Evolutionary conservation across 30 jellyfish, hydroid and myxozoan species (phyloP).

Genomic region (Aurelia coerulea): DNA sequence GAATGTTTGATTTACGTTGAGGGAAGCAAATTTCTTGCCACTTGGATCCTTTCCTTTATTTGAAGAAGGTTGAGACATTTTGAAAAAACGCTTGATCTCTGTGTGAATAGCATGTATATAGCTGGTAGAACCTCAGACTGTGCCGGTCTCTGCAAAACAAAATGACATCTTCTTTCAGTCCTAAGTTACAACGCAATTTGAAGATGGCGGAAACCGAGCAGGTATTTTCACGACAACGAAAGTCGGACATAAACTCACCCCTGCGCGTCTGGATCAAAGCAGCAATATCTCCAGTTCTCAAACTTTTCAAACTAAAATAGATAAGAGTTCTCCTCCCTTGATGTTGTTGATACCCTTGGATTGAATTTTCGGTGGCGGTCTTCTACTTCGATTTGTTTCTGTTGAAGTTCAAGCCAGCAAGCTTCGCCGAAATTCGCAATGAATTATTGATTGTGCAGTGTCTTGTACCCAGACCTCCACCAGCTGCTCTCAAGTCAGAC

Average conservation of each 20-base stretch:
- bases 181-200: constrained; percentile 50
- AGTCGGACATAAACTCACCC: constrained; percentile 47
- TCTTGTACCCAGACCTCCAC: constrained; percentile 44
- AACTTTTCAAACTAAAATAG: neutral
- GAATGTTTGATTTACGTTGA: constrained; percentile 92
- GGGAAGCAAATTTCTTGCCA: constrained; percentile 92
- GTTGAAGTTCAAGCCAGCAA: constrained; percentile 53
- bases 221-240: constrained; percentile 12
- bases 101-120: constrained; percentile 94
- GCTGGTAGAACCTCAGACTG: constrained; percentile 85
- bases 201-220: constrained; percentile 88
- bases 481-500: constrained; percentile 42
- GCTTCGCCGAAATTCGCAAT: constrained; percentile 67
- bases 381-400: neutral
- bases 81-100: constrained; percentile 74
- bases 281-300: constrained; percentile 1
- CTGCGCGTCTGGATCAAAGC: constrained; percentile 77
- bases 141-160: constrained; percentile 92
- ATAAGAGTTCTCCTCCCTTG: constrained; percentile 15
- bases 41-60: constrained; percentile 92
- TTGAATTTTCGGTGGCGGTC: neutral
- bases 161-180: constrained; percentile 35
- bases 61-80: constrained; percentile 95
- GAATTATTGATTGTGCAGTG: constrained; percentile 21
- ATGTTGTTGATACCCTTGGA: constrained; percentile 36